Percentiles rank a stretch among this genome's conserved stretches.
Conservation (phyloP, 1,140 invertebrate genomes). For the Harlomillsia oculata region DNA sequence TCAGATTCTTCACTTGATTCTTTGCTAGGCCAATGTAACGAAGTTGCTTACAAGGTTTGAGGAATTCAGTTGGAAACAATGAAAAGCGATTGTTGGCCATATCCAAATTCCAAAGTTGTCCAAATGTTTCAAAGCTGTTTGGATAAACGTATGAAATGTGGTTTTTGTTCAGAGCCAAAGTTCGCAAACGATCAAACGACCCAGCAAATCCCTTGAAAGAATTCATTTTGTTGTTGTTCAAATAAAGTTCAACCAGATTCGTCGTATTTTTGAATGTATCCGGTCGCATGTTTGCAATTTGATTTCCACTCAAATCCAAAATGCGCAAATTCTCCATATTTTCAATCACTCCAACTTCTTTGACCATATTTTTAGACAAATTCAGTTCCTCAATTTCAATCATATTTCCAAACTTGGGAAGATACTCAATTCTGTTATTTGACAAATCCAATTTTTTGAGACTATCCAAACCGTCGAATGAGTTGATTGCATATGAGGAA, state of each 20-base stretch:
- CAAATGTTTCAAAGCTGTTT: slow-evolving; percentile 70
- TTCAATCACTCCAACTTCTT: slow-evolving; percentile 32
- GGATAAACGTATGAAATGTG: slow-evolving; percentile 66
- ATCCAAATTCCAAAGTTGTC: slow-evolving; percentile 55
- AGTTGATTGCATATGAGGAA: slow-evolving; percentile 43
- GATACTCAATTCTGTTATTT: slow-evolving; percentile 35
- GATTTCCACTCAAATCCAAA: slow-evolving; percentile 59
- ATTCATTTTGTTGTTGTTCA: slow-evolving; percentile 53
- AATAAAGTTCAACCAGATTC: slow-evolving; percentile 37
- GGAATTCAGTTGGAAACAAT: slow-evolving; percentile 67
- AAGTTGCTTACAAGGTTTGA: slow-evolving; percentile 52
- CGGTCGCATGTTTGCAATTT: slow-evolving; percentile 37
- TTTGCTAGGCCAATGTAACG: slow-evolving; percentile 61
- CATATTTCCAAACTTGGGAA: slow-evolving; percentile 32
- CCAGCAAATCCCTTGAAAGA: slow-evolving; percentile 63
- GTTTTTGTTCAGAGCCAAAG: slow-evolving; percentile 63
- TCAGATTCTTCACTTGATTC: slow-evolving; percentile 64
- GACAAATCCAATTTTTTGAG: slow-evolving; percentile 35
- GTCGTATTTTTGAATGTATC: slow-evolving; percentile 38
- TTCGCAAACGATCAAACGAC: slow-evolving; percentile 46
- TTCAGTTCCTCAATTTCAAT: slow-evolving; percentile 13
- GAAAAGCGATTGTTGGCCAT: slow-evolving; percentile 65
- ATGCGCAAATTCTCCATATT: slow-evolving; percentile 48
- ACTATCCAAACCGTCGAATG: slow-evolving; percentile 33
- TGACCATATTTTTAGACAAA: slow-evolving; percentile 29